phyloP scores from a whole-genome alignment of 2,888 invertebrate species.

The Strigamia crassipes region DNA sequence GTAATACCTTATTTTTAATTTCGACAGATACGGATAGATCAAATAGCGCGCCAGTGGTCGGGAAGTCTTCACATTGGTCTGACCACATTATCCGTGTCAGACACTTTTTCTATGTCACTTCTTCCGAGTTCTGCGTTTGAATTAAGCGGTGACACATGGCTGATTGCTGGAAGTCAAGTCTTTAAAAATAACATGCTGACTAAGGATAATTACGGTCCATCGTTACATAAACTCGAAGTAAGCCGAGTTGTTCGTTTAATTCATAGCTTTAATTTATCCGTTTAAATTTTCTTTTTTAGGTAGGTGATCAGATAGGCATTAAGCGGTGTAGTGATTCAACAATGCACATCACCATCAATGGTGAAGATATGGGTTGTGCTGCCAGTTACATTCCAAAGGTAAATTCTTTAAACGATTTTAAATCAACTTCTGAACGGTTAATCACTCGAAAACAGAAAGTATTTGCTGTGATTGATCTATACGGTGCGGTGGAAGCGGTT shows the following conservation, averaged over 20 bases:
- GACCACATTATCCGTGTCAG: conserved; percentile 66
- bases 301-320: conserved; percentile 74
- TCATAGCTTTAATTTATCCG: background rate
- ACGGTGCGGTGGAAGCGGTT: conserved; percentile 77
- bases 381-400: conserved; percentile 78
- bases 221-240: conserved; percentile 77
- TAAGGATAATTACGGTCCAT: conserved; percentile 72
- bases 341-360: conserved; percentile 77
- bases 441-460: conserved; percentile 66
- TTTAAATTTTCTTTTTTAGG: conserved; percentile 52
- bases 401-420: conserved; percentile 13
- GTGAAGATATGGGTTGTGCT: conserved; percentile 76
- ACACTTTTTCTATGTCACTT: conserved; percentile 66
- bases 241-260: conserved; percentile 43
- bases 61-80: conserved; percentile 81
- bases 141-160: conserved; percentile 68
- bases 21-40: conserved; percentile 64
- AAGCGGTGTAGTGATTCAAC: conserved; percentile 70
- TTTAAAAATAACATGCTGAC: conserved; percentile 69
- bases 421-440: background rate
- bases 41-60: conserved; percentile 68
- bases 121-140: conserved; percentile 56
- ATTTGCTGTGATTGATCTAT: conserved; percentile 81
- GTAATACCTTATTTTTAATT: background rate
- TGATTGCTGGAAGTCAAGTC: conserved; percentile 69